Percentiles rank a stretch among this genome's conserved stretches.
Conservation (phyloP, 2,888 invertebrate genomes). For the Caenorhabditis wallacei region DNA sequence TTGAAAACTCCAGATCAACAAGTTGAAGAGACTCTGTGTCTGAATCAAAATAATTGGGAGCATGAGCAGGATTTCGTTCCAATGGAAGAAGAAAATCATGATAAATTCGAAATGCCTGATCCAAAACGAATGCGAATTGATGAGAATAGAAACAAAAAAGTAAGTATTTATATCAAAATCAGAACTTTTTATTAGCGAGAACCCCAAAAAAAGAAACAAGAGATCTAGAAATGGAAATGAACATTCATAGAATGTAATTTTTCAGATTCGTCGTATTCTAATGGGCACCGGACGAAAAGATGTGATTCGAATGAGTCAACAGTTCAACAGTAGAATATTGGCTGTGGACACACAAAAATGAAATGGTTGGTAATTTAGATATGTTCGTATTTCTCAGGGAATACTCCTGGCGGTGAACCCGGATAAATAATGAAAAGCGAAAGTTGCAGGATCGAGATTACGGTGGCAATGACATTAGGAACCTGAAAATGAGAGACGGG, state of each 20-base stretch:
- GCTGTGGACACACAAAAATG: constrained; percentile 39
- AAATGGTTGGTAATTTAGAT: constrained; percentile 34
- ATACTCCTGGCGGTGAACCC: constrained; percentile 34
- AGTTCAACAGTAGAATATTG: constrained; percentile 25
- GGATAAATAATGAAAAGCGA: constrained; percentile 90
- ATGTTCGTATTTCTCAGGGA: constrained; percentile 52
- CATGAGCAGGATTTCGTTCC: neutral
- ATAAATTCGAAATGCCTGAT: constrained; percentile 26
- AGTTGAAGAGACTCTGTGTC: neutral
- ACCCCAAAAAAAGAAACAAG: constrained; percentile 7
- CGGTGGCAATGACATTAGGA: constrained; percentile 90
- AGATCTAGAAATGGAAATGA: constrained; percentile 10
- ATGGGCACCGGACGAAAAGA: constrained; percentile 33
- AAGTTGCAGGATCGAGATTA: constrained; percentile 89
- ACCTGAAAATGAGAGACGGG: constrained; percentile 86
- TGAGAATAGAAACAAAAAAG: constrained; percentile 30
- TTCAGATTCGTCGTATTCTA: constrained; percentile 56
- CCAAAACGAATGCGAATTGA: constrained; percentile 26
- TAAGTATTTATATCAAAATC: constrained; percentile 21
- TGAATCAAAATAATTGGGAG: neutral
- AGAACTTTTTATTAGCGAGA: too few relatives aligned
- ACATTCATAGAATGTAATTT: constrained; percentile 21
- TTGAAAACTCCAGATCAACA: neutral
- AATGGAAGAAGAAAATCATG: neutral
- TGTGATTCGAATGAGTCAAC: constrained; percentile 47